Conservation (phyloP, 2,797 vertebrate species). For the Coracias cyanogaster region DNA sequence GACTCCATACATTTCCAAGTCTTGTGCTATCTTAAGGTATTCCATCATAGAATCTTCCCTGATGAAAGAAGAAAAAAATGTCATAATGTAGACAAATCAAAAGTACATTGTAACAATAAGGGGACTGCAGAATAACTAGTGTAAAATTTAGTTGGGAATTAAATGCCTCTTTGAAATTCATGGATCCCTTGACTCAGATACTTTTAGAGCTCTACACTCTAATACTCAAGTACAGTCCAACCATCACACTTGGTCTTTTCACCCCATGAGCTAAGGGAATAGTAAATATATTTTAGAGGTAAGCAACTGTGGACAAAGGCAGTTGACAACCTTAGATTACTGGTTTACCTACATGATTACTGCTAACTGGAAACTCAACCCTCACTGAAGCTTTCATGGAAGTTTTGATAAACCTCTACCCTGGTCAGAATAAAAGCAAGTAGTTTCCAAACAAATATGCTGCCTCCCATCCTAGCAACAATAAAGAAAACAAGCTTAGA, state of each 20-base stretch:
- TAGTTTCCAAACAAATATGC: not conserved
- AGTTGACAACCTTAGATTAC: not conserved
- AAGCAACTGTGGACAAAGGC: not conserved
- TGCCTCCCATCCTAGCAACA: not conserved
- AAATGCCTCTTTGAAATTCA: not conserved
- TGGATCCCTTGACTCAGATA: not conserved
- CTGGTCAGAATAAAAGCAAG: not conserved
- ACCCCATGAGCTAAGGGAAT: not conserved
- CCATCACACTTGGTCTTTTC: not conserved
- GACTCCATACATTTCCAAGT: constrained; percentile 98
- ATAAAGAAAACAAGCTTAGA: not conserved
- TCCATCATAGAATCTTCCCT: constrained; percentile 99
- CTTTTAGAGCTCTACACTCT: not conserved
- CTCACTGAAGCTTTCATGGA: not conserved
- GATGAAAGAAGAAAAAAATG: constrained; percentile 65
- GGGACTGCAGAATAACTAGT: not conserved
- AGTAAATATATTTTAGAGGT: not conserved
- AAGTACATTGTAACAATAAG: not conserved
- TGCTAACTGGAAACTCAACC: not conserved
- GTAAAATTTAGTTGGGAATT: not conserved
- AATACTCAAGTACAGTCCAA: not conserved
- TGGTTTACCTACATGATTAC: too few relatives aligned
- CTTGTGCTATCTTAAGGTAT: constrained; percentile 97
- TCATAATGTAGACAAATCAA: not conserved
- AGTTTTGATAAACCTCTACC: not conserved